Evolutionary conservation across 1,140 invertebrate genomes (phyloP), one percentile per base, ranked within the genome.

Genomic region (Papilio glaucus): DNA sequence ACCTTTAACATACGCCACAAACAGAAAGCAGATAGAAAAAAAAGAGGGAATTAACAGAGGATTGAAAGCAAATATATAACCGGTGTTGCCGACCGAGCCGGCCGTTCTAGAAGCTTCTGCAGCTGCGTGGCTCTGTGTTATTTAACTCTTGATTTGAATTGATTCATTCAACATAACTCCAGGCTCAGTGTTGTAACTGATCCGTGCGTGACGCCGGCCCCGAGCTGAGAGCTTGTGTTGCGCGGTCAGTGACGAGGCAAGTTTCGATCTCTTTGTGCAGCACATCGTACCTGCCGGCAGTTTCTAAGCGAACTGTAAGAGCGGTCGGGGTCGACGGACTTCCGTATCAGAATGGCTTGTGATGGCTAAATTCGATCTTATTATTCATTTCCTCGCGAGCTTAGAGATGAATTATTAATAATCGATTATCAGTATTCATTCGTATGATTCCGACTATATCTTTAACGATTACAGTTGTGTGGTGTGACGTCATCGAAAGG

Each of bases 291-390:
- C 9, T 4, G 15, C 15, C 18, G 45, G 7, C 15, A 49, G 42
- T 15, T 15, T 13, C 42, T 45, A 49, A 49, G 45, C 15, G 18
- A 9, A 15, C 42, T 7, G n/a, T 5, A 6, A 21, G 15, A 26
- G 9, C 49, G 49, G 18, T 24, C 49, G 49, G 21, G 49, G 49
- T 57, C 49, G 49, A 57, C 21, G 49, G 49, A 18, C 49, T 10
- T n/a, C n/a, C 49, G 21, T 4, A 13, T 12, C 10, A 24, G 18
- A 57, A n/a, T n/a, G 29, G 6, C 24, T 57, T 57, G 49, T 26
- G 49, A 24, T 57, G 9, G 9, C 49, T 24, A 49, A 18, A 49
- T 49, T 49, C 45, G 45, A 49, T 18, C 45, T 57, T 57, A 57
- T 24, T 24, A 24, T 24, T 21, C 18, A 57, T 57, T 10, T 24